Base-by-base conservation (phyloP, 2,888 invertebrate species). In the Silvanus unidentatus region DNA sequence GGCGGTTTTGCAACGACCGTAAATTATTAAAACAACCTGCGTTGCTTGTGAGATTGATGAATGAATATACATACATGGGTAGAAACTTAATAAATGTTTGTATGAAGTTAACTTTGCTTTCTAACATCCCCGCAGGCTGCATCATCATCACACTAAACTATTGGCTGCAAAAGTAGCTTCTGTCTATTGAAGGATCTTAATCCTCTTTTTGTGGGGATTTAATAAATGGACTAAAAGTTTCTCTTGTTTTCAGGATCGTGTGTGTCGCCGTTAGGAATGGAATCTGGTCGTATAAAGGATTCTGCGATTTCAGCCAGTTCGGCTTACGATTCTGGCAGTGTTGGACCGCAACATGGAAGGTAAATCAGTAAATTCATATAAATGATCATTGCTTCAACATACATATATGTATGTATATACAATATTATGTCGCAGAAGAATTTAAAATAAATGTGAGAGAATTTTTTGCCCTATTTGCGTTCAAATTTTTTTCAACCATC, bases 271-370 rank as follows among this genome's bases (percentile, higher is more conserved):
- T 71, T 91, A 65, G 90, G 90, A 55, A 87, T 91, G 88, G 86
- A 88, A 73, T 82, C 85, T 40, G 84, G 86, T 50, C 77, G 76
- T 54, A 88, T 91, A 65, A 79, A 80, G 62, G 87, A 90, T 74
- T 76, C 78, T 59, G 85, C 86, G 70, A 82, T 90, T 71, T 79
- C 82, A 48, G 88, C 89, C 48, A 88, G 87, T 68, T 88, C 88
- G 45, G 84, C 86, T 59, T 88, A 88, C 72, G 88, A 89, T 70
- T 78, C 80, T 56, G 82, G 81, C 60, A 86, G 83, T 68, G 88
- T 89, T 52, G 90, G 90, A 60, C 88, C 90, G 29, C 82, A 85
- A 64, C 84, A 85, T 70, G 87, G 85, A 69, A 83, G 90, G 90
- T 88, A 72, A 47, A 36, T n/a, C n/a, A n/a, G n/a, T n/a, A n/a